phyloP scores from a whole-genome alignment of 37 sponge, comb jelly and placozoan species.

The Aplysina aerophoba region DNA sequence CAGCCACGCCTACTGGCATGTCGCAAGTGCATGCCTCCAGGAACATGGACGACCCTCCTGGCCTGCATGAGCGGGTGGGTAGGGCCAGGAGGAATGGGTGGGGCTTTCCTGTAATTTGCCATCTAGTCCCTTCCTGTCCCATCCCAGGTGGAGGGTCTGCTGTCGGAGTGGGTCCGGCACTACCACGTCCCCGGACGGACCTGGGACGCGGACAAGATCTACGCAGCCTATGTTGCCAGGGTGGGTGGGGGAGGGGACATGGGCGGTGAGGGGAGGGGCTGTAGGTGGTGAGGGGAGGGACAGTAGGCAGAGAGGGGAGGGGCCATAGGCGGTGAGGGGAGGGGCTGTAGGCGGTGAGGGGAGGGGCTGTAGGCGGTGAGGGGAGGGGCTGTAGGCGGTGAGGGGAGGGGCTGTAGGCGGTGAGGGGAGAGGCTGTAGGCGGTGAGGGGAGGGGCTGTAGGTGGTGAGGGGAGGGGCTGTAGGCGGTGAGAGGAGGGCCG shows the following conservation, averaged over 20 bases:
- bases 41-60: constrained; percentile 92
- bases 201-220: constrained; percentile 89
- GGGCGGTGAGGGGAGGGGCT: neutral
- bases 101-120: neutral
- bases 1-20: constrained; percentile 18
- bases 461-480: too few relatives aligned
- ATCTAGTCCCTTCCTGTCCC: neutral
- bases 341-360: neutral
- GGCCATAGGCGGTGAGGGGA: neutral
- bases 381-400: neutral
- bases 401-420: neutral
- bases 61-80: constrained; percentile 88
- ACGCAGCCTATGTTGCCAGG: constrained; percentile 86
- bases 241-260: constrained; percentile 36
- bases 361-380: constrained; percentile 68
- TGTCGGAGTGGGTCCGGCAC: constrained; percentile 95
- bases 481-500: too few relatives aligned
- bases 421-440: too few relatives aligned
- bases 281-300: neutral
- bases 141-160: constrained; percentile 85
- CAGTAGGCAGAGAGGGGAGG: too few relatives aligned
- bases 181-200: constrained; percentile 88
- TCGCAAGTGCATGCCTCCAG: constrained; percentile 22
- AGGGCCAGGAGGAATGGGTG: neutral
- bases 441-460: neutral